phyloP scores from a whole-genome alignment of 2,888 invertebrate species.

The Drosophila borborema region DNA sequence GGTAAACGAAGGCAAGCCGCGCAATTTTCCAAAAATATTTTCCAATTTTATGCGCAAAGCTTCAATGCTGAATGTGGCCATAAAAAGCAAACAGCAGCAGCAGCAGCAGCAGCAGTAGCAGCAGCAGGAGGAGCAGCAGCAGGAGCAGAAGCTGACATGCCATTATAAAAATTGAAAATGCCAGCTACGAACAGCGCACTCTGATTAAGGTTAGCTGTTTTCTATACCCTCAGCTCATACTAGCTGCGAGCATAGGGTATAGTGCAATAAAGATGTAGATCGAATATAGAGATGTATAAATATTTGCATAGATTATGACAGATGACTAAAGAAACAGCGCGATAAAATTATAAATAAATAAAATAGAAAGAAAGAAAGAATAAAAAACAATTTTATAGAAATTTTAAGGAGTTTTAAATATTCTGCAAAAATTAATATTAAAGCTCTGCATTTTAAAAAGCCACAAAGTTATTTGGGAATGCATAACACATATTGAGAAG shows the following conservation, averaged over 20 bases:
- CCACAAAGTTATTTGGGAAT: background rate
- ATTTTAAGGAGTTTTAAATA: background rate
- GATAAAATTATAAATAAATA: background rate
- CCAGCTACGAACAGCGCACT: slow-evolving; percentile 36
- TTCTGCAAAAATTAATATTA: background rate
- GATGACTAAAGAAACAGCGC: too few species aligned
- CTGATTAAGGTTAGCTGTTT: slow-evolving; percentile 38
- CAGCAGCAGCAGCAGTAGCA: slow-evolving; percentile 16
- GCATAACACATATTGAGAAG: background rate
- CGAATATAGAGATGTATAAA: background rate
- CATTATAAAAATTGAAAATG: slow-evolving; percentile 75
- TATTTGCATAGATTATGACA: background rate
- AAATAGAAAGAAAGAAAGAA: too few species aligned
- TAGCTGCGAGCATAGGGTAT: background rate
- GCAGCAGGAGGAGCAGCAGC: slow-evolving; percentile 22
- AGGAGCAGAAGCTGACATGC: slow-evolving; percentile 33
- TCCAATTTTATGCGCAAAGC: slow-evolving; percentile 52
- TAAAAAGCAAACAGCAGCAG: slow-evolving; percentile 29
- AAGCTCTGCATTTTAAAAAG: background rate
- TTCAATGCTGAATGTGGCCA: slow-evolving; percentile 21
- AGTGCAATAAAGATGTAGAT: background rate
- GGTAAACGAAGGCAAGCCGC: slow-evolving; percentile 2
- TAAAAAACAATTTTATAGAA: too few species aligned
- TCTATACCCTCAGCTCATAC: background rate
- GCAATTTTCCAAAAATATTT: slow-evolving; percentile 32